These are phyloP conservation scores for Mobula hypostoma DNA, from an alignment of 2,113 vertebrate species.

Conservation along the genomic window DNA sequence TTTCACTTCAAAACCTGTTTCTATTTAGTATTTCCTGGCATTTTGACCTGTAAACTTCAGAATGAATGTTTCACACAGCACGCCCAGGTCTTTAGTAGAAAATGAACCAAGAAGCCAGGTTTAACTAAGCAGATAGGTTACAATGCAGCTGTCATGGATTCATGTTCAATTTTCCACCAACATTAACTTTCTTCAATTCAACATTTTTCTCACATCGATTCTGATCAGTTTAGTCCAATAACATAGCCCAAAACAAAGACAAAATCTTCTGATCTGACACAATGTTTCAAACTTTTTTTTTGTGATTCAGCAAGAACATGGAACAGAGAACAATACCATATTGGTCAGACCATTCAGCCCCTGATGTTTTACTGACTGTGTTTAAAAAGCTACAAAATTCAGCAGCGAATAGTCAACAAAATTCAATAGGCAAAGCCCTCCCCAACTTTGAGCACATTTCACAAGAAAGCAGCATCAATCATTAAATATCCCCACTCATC, in stretches of 20 bases:
- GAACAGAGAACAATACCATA: too few species aligned
- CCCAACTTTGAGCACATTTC: too few species aligned
- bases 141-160: slow-evolving; percentile 7
- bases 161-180: slow-evolving; percentile 27
- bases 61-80: slow-evolving; percentile 36
- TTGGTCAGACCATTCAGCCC: too few species aligned
- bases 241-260: neutral
- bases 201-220: neutral
- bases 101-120: slow-evolving; percentile 10
- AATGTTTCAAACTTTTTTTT: neutral
- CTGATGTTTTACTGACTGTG: too few species aligned
- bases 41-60: slow-evolving; percentile 29
- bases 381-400: neutral
- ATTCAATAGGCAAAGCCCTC: too few species aligned
- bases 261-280: neutral
- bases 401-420: neutral
- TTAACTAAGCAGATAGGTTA: slow-evolving; percentile 33
- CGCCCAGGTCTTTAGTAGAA: slow-evolving; percentile 11
- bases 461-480: too few species aligned
- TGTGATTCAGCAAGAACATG: neutral
- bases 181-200: neutral
- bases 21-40: slow-evolving; percentile 12
- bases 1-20: slow-evolving; percentile 22
- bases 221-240: neutral
- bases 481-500: too few species aligned